Conservation (phyloP, 1,140 invertebrate species). For the Leptoteleia sp. region DNA sequence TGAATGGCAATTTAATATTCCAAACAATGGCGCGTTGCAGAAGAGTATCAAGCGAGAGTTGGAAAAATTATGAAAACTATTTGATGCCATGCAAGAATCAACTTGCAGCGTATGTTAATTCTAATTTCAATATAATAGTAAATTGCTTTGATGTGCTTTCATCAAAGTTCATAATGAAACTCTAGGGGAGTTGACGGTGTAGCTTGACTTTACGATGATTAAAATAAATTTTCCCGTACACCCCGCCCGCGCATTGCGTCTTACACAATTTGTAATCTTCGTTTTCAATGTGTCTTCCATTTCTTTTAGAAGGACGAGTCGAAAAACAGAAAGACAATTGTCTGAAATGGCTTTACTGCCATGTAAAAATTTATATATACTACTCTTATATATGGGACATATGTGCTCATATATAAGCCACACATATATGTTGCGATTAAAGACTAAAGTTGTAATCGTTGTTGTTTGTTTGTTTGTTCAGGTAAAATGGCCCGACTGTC, state of each 20-base stretch:
- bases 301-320: too few relatives aligned
- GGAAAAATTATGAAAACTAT: background rate
- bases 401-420: too few relatives aligned
- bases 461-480: too few relatives aligned
- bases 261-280: background rate
- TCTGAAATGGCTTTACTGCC: too few relatives aligned
- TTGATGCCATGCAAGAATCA: conserved; percentile 12
- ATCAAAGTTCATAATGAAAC: conserved; percentile 47
- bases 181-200: conserved; percentile 13
- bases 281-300: background rate
- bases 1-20: conserved; percentile 2
- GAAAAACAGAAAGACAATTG: too few relatives aligned
- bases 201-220: conserved; percentile 9
- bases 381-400: too few relatives aligned
- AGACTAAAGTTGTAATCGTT: too few relatives aligned
- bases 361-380: too few relatives aligned
- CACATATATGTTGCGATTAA: too few relatives aligned
- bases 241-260: background rate
- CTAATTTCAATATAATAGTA: conserved; percentile 38
- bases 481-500: too few relatives aligned
- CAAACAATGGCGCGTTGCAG: background rate
- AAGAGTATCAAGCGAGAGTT: background rate
- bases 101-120: conserved; percentile 23
- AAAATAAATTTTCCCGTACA: conserved; percentile 11
- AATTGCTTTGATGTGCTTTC: conserved; percentile 42